Evolutionary conservation across 2,113 vertebrate species (phyloP), one percentile per base, ranked within the genome.

Genomic region (Paramisgurnus dabryanus): DNA sequence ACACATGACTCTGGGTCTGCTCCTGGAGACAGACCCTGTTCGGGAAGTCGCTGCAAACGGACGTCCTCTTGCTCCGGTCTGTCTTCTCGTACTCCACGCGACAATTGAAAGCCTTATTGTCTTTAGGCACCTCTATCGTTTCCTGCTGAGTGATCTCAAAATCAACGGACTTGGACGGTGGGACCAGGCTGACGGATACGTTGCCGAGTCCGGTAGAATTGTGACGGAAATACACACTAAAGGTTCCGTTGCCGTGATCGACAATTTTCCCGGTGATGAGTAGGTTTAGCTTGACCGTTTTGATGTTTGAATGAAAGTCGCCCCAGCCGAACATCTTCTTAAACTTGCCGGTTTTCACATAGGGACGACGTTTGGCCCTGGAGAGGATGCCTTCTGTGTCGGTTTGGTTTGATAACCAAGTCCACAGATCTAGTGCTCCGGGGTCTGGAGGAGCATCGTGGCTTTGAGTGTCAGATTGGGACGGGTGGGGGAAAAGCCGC

Each of bases 321-420:
- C 92, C 93, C 93, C 93, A 94, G 27, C 93, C 92, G 9, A 94
- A 89, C 84, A 91, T 93, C 85, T 93, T 94, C 86, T 93, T 94
- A 80, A 90, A 86, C 83, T 93, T 93, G 57, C 85, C 85, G 0
- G 85, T 86, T 80, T 86, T 86, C 50, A 86, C 82, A 4, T 84
- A 84, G 47, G 85, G 85, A 1, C 85, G 67, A 7, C 85, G 76
- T 60, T 78, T 84, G 72, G 76, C 60, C 40, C 85, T 79, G 5
- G 67, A 68, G 55, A 84, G 77, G 69, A 41, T 78, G 9, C 79
- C 71, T 49, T 84, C 82, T 0, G 34, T 41, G 8, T 73, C 71
- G 4, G 72, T 84, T 22, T 40, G 77, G 80, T 86, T 86, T 49
- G 74, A 80, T 57, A 86, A 78, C 85, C 85, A 84, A 6, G 76